Conservation (phyloP, 2,888 invertebrate species). For the Platerodrilus igneus region DNA sequence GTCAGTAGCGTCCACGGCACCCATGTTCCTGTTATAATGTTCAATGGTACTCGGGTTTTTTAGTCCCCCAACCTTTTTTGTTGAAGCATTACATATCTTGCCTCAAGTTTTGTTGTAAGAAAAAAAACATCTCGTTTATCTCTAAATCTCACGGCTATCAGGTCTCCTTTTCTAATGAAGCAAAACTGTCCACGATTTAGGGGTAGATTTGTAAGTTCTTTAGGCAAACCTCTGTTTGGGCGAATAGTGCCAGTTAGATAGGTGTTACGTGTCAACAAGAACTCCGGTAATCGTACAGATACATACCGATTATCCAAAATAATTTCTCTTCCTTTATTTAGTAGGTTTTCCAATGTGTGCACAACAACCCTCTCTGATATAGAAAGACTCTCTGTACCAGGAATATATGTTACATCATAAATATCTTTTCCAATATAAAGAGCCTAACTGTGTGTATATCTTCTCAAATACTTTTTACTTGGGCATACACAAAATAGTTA, state of each 20-base stretch:
- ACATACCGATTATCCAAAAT: slow-evolving; percentile 1
- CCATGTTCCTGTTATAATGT: neutral
- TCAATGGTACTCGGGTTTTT: neutral
- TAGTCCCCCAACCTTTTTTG: no score
- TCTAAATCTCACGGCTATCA: neutral
- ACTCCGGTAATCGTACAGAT: neutral
- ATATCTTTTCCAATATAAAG: no score
- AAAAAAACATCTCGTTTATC: slow-evolving; percentile 1
- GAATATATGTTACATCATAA: no score
- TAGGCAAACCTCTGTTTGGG: neutral
- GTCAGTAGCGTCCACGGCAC: neutral
- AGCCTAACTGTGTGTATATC: no score
- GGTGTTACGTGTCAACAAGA: neutral
- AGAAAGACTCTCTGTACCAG: no score
- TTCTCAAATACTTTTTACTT: no score
- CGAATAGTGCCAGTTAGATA: neutral
- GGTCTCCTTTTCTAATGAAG: slow-evolving; percentile 1
- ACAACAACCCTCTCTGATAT: no score
- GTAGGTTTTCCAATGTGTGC: no score
- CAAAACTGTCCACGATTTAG: neutral
- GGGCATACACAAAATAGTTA: no score
- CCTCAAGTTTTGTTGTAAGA: neutral
- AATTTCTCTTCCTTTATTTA: slow-evolving; percentile 3
- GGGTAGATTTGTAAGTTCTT: neutral
- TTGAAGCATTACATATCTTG: neutral